phyloP scores from a whole-genome alignment of 2,797 vertebrate species.

The Myotis vivesi region DNA sequence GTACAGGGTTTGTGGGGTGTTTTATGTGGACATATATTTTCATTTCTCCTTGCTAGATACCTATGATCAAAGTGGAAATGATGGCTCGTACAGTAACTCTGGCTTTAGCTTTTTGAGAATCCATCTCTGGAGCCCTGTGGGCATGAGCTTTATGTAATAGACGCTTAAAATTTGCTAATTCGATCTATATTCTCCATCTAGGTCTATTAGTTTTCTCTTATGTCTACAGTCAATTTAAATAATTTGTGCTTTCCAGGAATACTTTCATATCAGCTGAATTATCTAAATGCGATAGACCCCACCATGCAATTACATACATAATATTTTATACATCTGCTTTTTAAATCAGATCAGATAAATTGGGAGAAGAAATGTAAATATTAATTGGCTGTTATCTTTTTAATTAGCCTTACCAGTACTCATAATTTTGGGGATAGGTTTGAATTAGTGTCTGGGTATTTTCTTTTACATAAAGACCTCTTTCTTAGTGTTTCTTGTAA shows the following conservation, averaged over 20 bases:
- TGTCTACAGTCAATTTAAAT: neutral
- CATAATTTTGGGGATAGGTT: neutral
- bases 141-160: neutral
- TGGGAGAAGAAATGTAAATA: neutral
- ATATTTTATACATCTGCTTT: neutral
- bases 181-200: neutral
- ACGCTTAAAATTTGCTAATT: neutral
- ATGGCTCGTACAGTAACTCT: neutral
- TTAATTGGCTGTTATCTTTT: neutral
- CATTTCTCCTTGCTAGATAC: neutral
- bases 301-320: neutral
- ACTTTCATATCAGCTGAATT: neutral
- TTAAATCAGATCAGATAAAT: neutral
- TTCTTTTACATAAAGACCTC: neutral
- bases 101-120: neutral
- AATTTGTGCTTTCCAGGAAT: neutral
- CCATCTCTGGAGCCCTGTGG: neutral
- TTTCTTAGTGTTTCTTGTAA: neutral
- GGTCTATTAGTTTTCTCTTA: neutral
- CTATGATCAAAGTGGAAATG: neutral
- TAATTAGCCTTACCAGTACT: neutral
- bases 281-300: neutral
- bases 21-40: neutral
- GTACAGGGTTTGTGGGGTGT: neutral
- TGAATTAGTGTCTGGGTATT: neutral